These are phyloP conservation scores for Synergus gifuensis DNA, from an alignment of 2,888 invertebrate species.

Conservation along the genomic window DNA sequence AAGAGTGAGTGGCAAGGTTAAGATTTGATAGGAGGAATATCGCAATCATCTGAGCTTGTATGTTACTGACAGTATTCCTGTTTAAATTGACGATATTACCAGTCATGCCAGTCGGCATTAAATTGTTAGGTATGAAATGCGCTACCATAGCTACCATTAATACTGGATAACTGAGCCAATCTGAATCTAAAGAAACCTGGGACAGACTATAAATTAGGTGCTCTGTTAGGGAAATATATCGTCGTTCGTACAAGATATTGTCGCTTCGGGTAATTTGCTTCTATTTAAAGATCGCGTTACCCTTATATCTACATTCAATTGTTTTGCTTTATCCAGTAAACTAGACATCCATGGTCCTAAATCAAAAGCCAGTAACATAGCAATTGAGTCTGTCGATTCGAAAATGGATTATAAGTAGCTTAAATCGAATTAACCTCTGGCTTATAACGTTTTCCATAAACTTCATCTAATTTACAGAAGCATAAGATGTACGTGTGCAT, in stretches of 20 bases:
- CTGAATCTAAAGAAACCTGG: not conserved
- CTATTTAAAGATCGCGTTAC: not conserved
- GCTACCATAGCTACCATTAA: not conserved
- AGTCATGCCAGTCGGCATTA: not conserved
- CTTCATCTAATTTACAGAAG: too few relatives aligned
- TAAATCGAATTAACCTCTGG: too few relatives aligned
- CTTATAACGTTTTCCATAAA: too few relatives aligned
- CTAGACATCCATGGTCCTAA: not conserved
- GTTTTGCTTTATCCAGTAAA: not conserved
- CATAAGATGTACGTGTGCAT: not conserved
- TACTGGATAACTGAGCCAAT: not conserved
- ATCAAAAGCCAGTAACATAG: not conserved
- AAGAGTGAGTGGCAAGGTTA: not conserved
- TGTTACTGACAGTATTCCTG: not conserved
- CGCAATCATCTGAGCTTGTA: too few relatives aligned
- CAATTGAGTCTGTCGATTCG: not conserved
- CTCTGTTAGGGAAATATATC: not conserved
- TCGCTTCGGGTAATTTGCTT: not conserved
- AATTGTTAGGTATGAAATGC: conserved; percentile 4
- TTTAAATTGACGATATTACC: not conserved
- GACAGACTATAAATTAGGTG: not conserved
- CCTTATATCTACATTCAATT: not conserved
- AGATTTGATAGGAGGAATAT: too few relatives aligned
- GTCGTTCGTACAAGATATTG: not conserved
- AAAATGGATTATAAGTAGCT: too few relatives aligned